Evolutionary conservation across 2,113 vertebrate species (phyloP).

Genomic region (Bothrops jararaca): DNA sequence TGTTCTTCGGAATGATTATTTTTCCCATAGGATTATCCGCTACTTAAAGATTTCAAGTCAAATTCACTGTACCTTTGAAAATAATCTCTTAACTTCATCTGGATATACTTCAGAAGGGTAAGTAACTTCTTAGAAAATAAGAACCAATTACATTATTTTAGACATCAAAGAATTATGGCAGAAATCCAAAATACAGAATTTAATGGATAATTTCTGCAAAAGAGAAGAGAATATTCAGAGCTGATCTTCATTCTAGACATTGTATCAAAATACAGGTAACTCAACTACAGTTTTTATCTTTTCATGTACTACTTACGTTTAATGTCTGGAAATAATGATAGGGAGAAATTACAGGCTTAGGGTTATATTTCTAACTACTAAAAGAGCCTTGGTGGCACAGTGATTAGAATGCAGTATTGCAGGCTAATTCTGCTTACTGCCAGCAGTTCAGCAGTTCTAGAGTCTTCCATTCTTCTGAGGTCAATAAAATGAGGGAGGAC

Average conservation of each 20-base stretch:
- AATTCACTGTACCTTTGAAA: conserved; percentile 78
- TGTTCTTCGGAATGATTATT: conserved; percentile 66
- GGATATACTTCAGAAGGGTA: conserved; percentile 78
- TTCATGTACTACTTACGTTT: neutral
- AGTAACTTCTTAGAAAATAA: neutral
- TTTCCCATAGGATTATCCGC: conserved; percentile 50
- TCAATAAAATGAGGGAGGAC: too few relatives aligned
- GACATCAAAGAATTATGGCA: neutral
- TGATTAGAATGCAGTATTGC: too few relatives aligned
- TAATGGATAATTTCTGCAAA: neutral
- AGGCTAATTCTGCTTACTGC: too few relatives aligned
- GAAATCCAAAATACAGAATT: neutral
- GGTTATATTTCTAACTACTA: too few relatives aligned
- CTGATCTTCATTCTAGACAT: neutral
- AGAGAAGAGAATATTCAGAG: neutral
- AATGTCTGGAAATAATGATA: too few relatives aligned
- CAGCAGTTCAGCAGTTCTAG: too few relatives aligned
- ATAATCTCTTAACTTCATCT: conserved; percentile 72
- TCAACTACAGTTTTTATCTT: neutral
- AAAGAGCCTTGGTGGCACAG: too few relatives aligned
- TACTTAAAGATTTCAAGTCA: conserved; percentile 66
- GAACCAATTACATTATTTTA: neutral
- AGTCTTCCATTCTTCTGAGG: too few relatives aligned
- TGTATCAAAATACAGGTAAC: neutral
- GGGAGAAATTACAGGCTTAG: neutral